A percentile compares a stretch with the other conserved stretches of the same genome.
phyloP scores from a whole-genome alignment of 1,140 invertebrate genomes.

The Neuroterus valhalla region DNA sequence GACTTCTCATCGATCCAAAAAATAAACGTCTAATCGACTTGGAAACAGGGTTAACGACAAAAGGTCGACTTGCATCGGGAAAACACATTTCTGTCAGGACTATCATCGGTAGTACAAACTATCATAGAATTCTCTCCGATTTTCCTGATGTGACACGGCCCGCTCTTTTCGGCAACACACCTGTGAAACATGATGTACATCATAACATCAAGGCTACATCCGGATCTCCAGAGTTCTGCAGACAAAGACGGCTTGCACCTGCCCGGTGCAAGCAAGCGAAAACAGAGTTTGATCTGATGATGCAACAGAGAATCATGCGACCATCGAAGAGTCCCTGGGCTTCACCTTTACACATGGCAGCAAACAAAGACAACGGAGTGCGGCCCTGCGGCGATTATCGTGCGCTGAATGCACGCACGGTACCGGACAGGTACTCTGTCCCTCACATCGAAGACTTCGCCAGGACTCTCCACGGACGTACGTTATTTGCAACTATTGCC shows the following conservation, averaged over 20 bases:
- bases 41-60: constrained; percentile 41
- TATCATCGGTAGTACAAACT: constrained; percentile 35
- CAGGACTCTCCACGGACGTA: too few species aligned
- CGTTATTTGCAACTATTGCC: constrained; percentile 67
- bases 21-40: too few species aligned
- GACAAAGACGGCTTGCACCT: constrained; percentile 50
- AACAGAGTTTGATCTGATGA: constrained; percentile 37
- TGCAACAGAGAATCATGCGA: constrained; percentile 49
- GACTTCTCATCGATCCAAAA: constrained; percentile 60
- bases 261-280: neutral
- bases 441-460: constrained; percentile 55
- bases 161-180: neutral
- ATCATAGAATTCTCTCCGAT: constrained; percentile 44
- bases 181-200: constrained; percentile 34
- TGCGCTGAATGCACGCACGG: constrained; percentile 62
- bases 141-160: constrained; percentile 58
- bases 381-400: constrained; percentile 74
- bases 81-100: constrained; percentile 5
- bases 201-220: constrained; percentile 59
- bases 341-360: constrained; percentile 68
- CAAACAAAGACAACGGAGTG: constrained; percentile 66
- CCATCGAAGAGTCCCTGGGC: constrained; percentile 65
- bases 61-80: neutral
- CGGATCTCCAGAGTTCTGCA: constrained; percentile 62
- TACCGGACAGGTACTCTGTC: constrained; percentile 62